Base-by-base conservation (phyloP, 2,888 invertebrate genomes). In the Stenchaetothrips biformis region DNA sequence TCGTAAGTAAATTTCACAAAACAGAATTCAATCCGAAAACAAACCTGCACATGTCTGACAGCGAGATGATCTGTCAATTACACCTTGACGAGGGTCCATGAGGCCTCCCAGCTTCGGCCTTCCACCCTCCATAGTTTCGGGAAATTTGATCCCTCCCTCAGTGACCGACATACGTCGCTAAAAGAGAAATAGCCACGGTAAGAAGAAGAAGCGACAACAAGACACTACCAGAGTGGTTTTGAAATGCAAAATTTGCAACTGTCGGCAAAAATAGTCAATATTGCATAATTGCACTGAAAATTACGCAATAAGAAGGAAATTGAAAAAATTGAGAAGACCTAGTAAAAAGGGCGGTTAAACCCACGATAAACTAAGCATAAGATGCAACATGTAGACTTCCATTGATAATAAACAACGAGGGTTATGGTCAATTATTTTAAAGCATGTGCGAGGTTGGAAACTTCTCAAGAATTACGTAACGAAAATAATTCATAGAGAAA, bases 81-180 rank as follows among this genome's bases (percentile, higher is more conserved):
- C 98, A 84, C 99, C 99, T 89, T 99, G 99, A 80, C 99, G 90
- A 0, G 99, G 99, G 87, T 99, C 99, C 99, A 99, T 99, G 83
- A 99, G 92, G 49, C 99, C 99, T 0, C 98, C 98, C 82, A 98
- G 88, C 87, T 99, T 99, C 0, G 99, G 99, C 78, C 98, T 92
- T 37, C 99, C 99, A 79, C 98, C 98, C 89, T 99, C 99, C 93
- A 98, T 96, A 0, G 98, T 97, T 89, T 99, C 99, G 2, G 99
- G 94, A 87, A 95, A 98, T 86, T 94, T 94, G 84, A 99, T 96
- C 82, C 98, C 98, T 83, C 97, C 98, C 87, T 98, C 98, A 1
- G 97, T 97, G 83, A 98, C 98, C 80, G 98, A 98, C 97, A 98
- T 97, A 78, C 97, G 95, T 82, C 97, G 93, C 97, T 97, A 87